phyloP scores from a whole-genome alignment of 2,113 vertebrate genomes.

The Condylura cristata region DNA sequence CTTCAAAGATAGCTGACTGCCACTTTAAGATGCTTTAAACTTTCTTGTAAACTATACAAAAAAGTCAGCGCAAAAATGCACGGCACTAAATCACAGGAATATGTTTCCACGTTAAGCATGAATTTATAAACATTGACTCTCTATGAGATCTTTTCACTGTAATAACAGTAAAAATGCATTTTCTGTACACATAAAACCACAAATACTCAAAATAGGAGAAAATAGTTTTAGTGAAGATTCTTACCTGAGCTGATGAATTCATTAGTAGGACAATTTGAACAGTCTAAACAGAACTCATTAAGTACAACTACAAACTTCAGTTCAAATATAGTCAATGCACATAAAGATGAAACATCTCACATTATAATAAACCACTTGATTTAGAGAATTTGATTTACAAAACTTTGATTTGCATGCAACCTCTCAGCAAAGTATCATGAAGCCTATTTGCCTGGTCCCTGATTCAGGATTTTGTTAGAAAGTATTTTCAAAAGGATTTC shows the following conservation, averaged over 20 bases:
- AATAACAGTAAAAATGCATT: neutral
- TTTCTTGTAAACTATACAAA: neutral
- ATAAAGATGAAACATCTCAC: constrained; percentile 41
- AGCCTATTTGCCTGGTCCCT: neutral
- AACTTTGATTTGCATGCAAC: constrained; percentile 20
- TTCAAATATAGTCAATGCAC: constrained; percentile 39
- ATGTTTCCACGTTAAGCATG: neutral
- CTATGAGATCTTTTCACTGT: neutral
- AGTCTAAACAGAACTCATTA: constrained; percentile 26
- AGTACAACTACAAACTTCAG: constrained; percentile 6
- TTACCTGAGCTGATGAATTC: constrained; percentile 16
- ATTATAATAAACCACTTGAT: neutral
- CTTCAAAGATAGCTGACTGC: neutral
- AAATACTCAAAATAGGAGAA: neutral
- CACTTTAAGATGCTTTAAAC: neutral
- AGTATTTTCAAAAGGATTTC: neutral
- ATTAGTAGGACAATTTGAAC: neutral
- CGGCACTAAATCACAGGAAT: neutral
- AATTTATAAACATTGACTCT: neutral
- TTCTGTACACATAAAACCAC: constrained; percentile 31
- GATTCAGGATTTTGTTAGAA: neutral
- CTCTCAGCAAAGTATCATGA: neutral
- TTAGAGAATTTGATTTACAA: constrained; percentile 50
- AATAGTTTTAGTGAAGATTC: neutral
- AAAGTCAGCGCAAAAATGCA: neutral